A percentile compares a stretch with the other conserved stretches of the same genome.
Conservation (phyloP, 2,113 vertebrate species). For the Ranitomeya imitator region DNA sequence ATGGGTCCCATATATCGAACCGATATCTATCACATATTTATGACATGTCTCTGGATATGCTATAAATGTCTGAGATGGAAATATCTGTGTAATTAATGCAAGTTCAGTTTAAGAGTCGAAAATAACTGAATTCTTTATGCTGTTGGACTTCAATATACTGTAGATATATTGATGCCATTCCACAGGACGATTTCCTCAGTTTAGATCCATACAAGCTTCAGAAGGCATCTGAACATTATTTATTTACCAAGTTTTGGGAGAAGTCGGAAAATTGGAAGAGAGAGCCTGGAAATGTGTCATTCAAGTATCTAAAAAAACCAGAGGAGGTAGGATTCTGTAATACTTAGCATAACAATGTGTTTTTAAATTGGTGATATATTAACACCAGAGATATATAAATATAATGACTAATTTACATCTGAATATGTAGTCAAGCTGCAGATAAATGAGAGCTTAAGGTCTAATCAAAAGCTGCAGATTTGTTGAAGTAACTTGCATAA, state of each 20-base stretch:
- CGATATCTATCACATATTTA: too few relatives aligned
- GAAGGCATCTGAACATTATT: constrained; percentile 52
- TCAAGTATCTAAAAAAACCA: constrained; percentile 53
- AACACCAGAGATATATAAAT: background rate
- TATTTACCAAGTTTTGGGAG: constrained; percentile 60
- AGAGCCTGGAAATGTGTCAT: constrained; percentile 30
- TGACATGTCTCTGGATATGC: too few relatives aligned
- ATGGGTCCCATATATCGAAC: too few relatives aligned
- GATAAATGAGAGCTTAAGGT: background rate
- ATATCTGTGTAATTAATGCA: background rate
- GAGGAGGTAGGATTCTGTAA: constrained; percentile 51
- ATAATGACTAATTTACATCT: background rate
- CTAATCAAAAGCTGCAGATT: too few relatives aligned
- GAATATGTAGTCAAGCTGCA: background rate
- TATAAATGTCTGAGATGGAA: too few relatives aligned
- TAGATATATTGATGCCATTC: constrained; percentile 55
- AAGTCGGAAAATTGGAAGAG: constrained; percentile 54
- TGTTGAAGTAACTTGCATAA: too few relatives aligned
- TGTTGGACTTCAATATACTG: background rate
- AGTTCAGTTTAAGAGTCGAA: background rate
- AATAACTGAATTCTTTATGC: background rate
- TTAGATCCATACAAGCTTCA: constrained; percentile 49
- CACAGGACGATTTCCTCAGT: constrained; percentile 40
- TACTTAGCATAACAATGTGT: too few relatives aligned
- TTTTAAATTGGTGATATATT: too few relatives aligned